These are phyloP conservation scores for Peromyscus californicus DNA, from an alignment of 2,113 vertebrate species.

Conservation along the genomic window DNA sequence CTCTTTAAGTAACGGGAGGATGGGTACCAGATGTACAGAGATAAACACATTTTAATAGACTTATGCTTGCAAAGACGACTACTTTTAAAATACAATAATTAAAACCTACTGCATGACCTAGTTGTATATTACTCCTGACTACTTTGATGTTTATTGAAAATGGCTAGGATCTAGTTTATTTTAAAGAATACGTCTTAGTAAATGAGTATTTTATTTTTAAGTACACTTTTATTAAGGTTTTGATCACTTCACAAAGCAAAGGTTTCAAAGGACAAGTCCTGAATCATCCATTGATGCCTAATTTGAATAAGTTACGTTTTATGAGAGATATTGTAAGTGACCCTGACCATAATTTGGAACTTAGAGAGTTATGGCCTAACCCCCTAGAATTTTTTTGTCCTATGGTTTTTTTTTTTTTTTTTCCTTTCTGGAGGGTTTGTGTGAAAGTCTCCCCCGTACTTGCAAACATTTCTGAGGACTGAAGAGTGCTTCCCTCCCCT, in stretches of 20 bases:
- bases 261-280: conserved; percentile 24
- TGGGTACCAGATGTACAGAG: conserved; percentile 28
- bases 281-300: neutral
- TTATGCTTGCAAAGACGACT: conserved; percentile 45
- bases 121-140: conserved; percentile 53
- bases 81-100: conserved; percentile 45
- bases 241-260: conserved; percentile 27
- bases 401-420: neutral
- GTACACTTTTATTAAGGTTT: neutral
- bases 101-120: conserved; percentile 40
- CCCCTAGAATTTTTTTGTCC: conserved; percentile 37
- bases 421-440: neutral
- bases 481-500: conserved; percentile 29
- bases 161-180: conserved; percentile 62
- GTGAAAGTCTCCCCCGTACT: neutral
- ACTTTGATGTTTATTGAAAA: conserved; percentile 58
- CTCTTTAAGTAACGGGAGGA: neutral
- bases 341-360: conserved; percentile 37
- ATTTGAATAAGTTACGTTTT: conserved; percentile 54
- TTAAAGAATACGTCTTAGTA: conserved; percentile 5
- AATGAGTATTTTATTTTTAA: conserved; percentile 62
- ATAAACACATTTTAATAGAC: conserved; percentile 29
- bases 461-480: conserved; percentile 39
- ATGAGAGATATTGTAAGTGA: neutral
- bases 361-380: conserved; percentile 9